Conservation (phyloP, 2,113 vertebrate genomes). For the Myrmophylax atrothorax region DNA sequence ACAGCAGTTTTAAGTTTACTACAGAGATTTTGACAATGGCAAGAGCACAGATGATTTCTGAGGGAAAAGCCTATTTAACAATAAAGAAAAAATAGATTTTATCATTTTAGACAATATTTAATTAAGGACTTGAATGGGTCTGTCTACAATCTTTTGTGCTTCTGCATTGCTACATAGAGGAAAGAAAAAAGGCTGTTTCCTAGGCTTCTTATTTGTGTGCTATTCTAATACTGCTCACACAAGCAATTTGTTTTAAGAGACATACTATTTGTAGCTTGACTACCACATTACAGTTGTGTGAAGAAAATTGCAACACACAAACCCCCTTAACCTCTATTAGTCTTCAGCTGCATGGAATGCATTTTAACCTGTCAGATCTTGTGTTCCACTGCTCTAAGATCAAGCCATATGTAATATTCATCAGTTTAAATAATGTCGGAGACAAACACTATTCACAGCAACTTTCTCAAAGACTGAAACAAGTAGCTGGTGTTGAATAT, state of each 20-base stretch:
- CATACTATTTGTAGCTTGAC: slow-evolving; percentile 23
- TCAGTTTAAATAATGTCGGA: slow-evolving; percentile 15
- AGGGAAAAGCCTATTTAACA: neutral
- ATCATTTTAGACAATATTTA: neutral
- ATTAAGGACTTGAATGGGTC: neutral
- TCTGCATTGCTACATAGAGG: neutral
- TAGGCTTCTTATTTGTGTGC: neutral
- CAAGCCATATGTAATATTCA: slow-evolving; percentile 58
- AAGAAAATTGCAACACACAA: slow-evolving; percentile 54
- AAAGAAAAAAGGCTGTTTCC: neutral
- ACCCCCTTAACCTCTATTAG: slow-evolving; percentile 46
- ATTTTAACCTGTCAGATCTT: slow-evolving; percentile 63
- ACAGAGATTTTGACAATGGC: neutral
- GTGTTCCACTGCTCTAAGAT: slow-evolving; percentile 43
- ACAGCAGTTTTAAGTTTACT: neutral
- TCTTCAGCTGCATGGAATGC: slow-evolving; percentile 34
- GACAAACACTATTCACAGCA: neutral
- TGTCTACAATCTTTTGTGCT: neutral
- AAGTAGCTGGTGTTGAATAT: slow-evolving; percentile 53
- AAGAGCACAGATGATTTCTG: neutral
- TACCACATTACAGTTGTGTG: neutral
- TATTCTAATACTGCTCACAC: neutral
- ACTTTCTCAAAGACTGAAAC: slow-evolving; percentile 36
- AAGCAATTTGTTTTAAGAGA: slow-evolving; percentile 37
- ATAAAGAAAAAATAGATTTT: neutral